Conservation (phyloP, 2,888 invertebrate species). For the Lissonota sp. region DNA sequence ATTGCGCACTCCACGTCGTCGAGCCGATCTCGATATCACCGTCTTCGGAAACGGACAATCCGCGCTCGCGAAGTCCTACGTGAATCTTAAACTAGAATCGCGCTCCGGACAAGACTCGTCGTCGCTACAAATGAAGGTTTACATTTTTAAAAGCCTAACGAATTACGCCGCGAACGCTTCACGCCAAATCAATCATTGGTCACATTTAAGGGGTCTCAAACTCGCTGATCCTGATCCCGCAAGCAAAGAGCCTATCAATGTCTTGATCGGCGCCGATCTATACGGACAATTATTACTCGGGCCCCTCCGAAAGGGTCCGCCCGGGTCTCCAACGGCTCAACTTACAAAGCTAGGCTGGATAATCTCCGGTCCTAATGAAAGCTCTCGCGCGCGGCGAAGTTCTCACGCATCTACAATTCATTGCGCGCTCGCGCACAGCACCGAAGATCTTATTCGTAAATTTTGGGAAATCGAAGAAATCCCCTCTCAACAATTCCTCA, state of each 20-base stretch:
- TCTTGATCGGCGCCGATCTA: slow-evolving; percentile 51
- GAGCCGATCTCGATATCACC: slow-evolving; percentile 35
- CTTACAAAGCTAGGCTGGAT: slow-evolving; percentile 59
- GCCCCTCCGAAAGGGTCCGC: slow-evolving; percentile 20
- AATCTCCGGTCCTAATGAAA: slow-evolving; percentile 36
- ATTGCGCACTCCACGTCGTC: slow-evolving; percentile 36
- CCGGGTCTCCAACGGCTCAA: slow-evolving; percentile 40
- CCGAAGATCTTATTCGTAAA: not conserved
- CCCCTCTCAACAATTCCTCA: slow-evolving; percentile 42
- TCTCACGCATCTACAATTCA: not conserved
- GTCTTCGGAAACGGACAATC: slow-evolving; percentile 32
- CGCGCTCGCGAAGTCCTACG: not conserved
- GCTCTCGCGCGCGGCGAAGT: not conserved
- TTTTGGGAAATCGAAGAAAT: slow-evolving; percentile 72
- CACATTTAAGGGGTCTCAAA: slow-evolving; percentile 9
- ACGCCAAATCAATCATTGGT: not conserved
- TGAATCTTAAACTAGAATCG: not conserved
- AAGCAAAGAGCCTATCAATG: slow-evolving; percentile 4
- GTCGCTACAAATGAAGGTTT: not conserved
- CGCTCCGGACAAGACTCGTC: not conserved
- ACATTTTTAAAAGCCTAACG: not conserved
- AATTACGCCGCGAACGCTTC: not conserved
- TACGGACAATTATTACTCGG: slow-evolving; percentile 35
- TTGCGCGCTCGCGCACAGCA: slow-evolving; percentile 12
- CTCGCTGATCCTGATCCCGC: slow-evolving; percentile 29